phyloP scores from a whole-genome alignment of 2,797 vertebrate genomes.

The Xiphorhynchus erythropygius region DNA sequence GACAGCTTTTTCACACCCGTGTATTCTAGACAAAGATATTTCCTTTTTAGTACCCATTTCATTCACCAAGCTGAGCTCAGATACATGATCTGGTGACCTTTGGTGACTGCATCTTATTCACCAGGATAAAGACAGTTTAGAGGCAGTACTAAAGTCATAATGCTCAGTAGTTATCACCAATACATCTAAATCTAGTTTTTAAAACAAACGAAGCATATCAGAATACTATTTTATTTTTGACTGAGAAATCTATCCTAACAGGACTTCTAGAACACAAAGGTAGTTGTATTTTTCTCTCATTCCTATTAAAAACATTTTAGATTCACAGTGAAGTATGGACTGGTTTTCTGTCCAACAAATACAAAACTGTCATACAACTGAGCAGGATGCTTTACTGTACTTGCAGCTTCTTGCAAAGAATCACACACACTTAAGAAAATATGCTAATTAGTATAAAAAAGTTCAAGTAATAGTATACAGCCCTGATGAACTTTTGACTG shows the following conservation, averaged over 20 bases:
- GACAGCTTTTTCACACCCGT: background rate
- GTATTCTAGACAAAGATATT: background rate
- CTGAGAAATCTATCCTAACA: background rate
- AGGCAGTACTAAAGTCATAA: background rate
- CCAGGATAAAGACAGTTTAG: background rate
- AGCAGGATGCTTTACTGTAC: background rate
- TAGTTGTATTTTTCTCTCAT: background rate
- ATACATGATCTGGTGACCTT: background rate
- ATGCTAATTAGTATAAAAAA: background rate
- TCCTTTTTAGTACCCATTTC: background rate
- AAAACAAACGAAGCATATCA: background rate
- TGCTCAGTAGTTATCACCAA: background rate
- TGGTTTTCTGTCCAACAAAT: conserved; percentile 4
- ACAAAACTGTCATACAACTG: background rate
- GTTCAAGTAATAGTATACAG: background rate
- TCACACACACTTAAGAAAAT: background rate
- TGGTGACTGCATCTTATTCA: background rate
- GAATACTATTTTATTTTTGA: background rate
- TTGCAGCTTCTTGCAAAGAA: background rate
- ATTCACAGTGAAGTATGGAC: background rate
- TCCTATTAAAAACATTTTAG: background rate
- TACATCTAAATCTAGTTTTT: background rate
- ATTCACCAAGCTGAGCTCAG: background rate
- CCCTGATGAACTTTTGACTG: background rate
- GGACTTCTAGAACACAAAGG: background rate